Evolutionary conservation across 2,888 invertebrate species (phyloP), one percentile per base, ranked within the genome.

Genomic region (Drosophila yooni): DNA sequence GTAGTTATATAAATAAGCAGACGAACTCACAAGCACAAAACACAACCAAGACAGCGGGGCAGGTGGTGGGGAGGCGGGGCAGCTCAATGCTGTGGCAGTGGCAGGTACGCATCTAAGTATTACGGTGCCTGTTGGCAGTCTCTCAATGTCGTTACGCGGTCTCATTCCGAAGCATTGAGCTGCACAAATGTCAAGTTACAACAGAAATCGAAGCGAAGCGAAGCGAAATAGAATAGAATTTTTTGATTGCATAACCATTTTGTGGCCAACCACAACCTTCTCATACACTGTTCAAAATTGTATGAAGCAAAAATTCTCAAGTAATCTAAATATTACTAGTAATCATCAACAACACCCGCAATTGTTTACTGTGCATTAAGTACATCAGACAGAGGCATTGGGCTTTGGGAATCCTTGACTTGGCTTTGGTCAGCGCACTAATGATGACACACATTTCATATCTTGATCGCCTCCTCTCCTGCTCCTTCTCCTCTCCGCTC

Each of bases 381-480:
- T 79, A 79, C 84, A 58, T 79, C 68, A 69, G 40, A 29, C 18
- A 38, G 6, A 18, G 75, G 33, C 48, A 40, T 27, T 34, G 38
- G 21, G 36, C 56, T 61, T 5, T 18, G 11, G 53, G 67, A 74
- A 79, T 69, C 74, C 90, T 84, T 80, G 85, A 85, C 78, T 73
- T 67, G 78, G 66, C 60, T 46, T 53, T 67, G 62, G 62, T 59
- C 75, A 56, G 62, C 76, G 70, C 69, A 89, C 91, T 89, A 91
- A 90, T 91, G 88, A 91, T 87, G 88, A 83, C 86, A 90, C 78
- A 84, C 88, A 81, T 75, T 77, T 77, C 79, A 72, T 90, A 87
- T 88, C 90, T 86, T 79, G 86, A 87, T 90, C 86, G 54, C 64
- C 38, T 21, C 27, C 25, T 25, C 34, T 11, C 25, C 25, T n/a